Base-by-base conservation (phyloP, 2,113 vertebrate genomes). In the Cricetomys ansorgei region DNA sequence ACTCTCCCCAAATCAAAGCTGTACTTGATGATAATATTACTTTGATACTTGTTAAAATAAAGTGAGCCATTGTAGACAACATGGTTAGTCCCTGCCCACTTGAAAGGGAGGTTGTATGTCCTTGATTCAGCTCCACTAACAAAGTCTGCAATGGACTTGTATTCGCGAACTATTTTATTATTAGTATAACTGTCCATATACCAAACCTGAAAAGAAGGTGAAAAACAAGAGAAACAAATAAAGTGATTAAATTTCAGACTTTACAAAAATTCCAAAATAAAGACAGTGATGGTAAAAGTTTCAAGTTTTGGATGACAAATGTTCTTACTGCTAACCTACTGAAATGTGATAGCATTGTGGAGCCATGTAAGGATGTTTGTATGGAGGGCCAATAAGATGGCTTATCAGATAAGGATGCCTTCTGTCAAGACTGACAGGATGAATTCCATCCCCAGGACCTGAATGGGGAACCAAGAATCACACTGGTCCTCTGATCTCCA, bases 11-110 rank as follows among this genome's bases (percentile, higher is more conserved):
- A 98, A 96, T 99, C 99, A 4, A 99, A 99, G 98, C 99, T 99
- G 99, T 99, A 99, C 95, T 99, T 99, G 96, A 99, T 99, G 88
- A 99, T 99, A 55, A 99, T 99, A 98, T 99, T 99, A 98, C 99
- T 99, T 98, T 99, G 99, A 95, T 99, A 99, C 96, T 99, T 99
- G 98, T 99, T 99, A 98, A 99, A 99, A 97, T 99, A 99, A 43
- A 99, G 99, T 0, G 99, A 99, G 73, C 99, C 99, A 0, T 99
- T 99, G 98, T 99, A 99, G 95, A 99, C 99, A 0, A 99, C 99
- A 0, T 99, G 99, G 98, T 99, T 99, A 94, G 99, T 99, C 95
- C 99, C 99, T 65, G 99, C 99, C 99, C 99, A 99, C 95, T 99
- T 99, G 97, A 99, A 99, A 0, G 99, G 99, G 88, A 99, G 99